Percentiles rank a stretch among this genome's conserved stretches.
Evolutionary conservation across 2,888 invertebrate species (phyloP).

Genomic region (Craniophora ligustri): DNA sequence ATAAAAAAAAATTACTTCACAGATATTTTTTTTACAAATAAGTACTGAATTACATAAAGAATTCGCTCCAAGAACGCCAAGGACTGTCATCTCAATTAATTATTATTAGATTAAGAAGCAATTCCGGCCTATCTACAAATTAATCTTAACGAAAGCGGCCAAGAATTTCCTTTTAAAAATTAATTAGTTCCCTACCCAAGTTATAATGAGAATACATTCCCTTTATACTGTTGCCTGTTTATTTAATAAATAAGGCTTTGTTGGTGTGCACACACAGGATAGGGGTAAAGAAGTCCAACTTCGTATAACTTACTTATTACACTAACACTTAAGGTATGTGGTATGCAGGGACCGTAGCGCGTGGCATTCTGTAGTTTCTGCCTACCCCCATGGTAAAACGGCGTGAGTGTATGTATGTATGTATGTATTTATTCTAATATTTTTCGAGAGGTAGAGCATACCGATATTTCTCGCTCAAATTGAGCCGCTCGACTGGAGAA

Average conservation of each 20-base stretch:
- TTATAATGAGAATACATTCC: conserved; percentile 65
- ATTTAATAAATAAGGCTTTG: conserved; percentile 69
- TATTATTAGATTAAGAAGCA: conserved; percentile 36
- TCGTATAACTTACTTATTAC: neutral
- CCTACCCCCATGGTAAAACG: too few relatives aligned
- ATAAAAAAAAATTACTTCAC: too few relatives aligned
- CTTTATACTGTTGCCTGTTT: conserved; percentile 64
- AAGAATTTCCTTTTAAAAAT: conserved; percentile 42
- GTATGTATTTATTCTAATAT: too few relatives aligned
- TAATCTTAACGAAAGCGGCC: conserved; percentile 23
- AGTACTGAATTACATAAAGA: neutral
- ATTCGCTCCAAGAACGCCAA: neutral
- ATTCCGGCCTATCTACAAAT: conserved; percentile 32
- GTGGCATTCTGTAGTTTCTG: too few relatives aligned
- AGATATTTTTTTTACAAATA: too few relatives aligned
- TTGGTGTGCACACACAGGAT: conserved; percentile 39
- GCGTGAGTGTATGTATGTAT: too few relatives aligned
- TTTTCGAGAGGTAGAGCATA: too few relatives aligned
- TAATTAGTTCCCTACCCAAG: conserved; percentile 44
- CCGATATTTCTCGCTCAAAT: too few relatives aligned
- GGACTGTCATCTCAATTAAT: conserved; percentile 21
- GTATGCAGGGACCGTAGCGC: too few relatives aligned
- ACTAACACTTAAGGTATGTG: too few relatives aligned
- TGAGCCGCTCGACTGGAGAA: too few relatives aligned
- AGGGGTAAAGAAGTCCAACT: conserved; percentile 25